Evolutionary conservation across 23 tunicate genomes (phyloP), one percentile per base, ranked within the genome.

Genomic region (Oikopleura dioica): DNA sequence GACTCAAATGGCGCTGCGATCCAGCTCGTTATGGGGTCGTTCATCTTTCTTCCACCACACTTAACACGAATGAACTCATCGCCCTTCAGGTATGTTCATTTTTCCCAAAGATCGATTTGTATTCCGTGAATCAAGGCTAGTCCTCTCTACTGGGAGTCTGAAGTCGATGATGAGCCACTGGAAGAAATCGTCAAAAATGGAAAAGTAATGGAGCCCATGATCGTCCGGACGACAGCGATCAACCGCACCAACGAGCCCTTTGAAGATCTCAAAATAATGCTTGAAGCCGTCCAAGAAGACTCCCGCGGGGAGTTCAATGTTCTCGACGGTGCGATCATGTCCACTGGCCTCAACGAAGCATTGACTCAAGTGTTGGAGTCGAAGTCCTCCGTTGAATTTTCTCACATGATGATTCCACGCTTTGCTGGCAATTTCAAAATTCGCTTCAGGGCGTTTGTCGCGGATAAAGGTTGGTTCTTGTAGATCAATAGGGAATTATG

Each of bases 271-370:
- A 63, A 63, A 28, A 31, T 63, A 28, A 44, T 44, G 21, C 21
- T 44, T 2, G 72, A 63, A 63, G 72, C 72, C 30, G 16, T 63
- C 26, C 72, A 63, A 63, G 72, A 63, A 28, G 72, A 63, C 26
- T 63, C 72, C 30, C 16, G 16, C 26, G 72, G 72, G 16, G 72
- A 63, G 33, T 63, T 63, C 26, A 16, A 2, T 16, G 33, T 63
- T 23, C 30, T 12, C 33, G 32, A 28, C 5, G 72, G 72, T 28
- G 72, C 33, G 30, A 63, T 63, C 33, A 12, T 2, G 29, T 63
- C 30, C 30, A 28, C 26, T 28, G 72, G 72, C 29, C 26, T 63
- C 30, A 28, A 63, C 33, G 16, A 31, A 12, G 33, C 72, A 23
- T 21, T 63, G 33, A 24, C 16, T 2, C 33, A 23, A 2, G 72